Percentiles rank a stretch among this genome's conserved stretches.
Conservation (phyloP, 1,140 invertebrate species). For the Popillia japonica region DNA sequence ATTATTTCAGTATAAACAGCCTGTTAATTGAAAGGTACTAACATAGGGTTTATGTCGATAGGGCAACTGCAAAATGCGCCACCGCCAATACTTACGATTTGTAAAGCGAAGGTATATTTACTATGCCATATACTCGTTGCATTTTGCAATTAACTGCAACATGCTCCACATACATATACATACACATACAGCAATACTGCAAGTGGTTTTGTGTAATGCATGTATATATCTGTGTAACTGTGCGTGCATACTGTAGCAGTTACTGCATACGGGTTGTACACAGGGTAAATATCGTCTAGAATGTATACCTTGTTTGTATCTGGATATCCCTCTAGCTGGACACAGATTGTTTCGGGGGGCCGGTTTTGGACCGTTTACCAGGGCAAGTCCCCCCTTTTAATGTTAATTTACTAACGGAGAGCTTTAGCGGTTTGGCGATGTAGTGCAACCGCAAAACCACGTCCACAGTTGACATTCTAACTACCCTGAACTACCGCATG, state of each 20-base stretch:
- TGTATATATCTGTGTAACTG: neutral
- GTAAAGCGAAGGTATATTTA: conserved; percentile 49
- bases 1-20: conserved; percentile 41
- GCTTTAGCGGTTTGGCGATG: conserved; percentile 25
- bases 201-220: neutral
- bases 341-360: conserved; percentile 31
- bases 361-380: conserved; percentile 19
- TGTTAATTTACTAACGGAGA: conserved; percentile 38
- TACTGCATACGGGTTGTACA: neutral
- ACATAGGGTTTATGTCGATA: conserved; percentile 20
- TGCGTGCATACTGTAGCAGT: neutral
- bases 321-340: conserved; percentile 30
- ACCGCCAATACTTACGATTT: conserved; percentile 46
- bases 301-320: conserved; percentile 35
- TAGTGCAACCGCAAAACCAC: conserved; percentile 33
- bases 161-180: conserved; percentile 15
- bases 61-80: conserved; percentile 43
- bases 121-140: conserved; percentile 46
- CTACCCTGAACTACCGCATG: conserved; percentile 12
- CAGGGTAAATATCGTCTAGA: conserved; percentile 28
- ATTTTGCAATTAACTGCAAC: conserved; percentile 49
- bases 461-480: conserved; percentile 36
- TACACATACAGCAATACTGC: neutral
- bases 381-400: neutral
- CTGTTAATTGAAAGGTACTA: conserved; percentile 37